A percentile compares a stretch with the other conserved stretches of the same genome.
Evolutionary conservation across 2,888 invertebrate species (phyloP).

Genomic region (Gonocerus acuteangulatus): DNA sequence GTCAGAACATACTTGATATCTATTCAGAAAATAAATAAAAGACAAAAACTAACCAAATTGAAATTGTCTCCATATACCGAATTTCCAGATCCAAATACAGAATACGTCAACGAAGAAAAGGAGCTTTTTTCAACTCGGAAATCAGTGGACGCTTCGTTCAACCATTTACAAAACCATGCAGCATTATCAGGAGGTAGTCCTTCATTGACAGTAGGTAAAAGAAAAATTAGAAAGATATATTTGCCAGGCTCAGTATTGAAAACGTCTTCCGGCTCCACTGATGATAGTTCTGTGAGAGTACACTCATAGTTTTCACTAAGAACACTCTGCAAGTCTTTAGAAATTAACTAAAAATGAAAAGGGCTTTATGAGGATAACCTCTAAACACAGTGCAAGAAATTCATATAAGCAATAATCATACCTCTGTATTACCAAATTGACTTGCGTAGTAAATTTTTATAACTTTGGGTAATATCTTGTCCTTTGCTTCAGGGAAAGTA

Average conservation of each 20-base stretch:
- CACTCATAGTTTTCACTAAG: neutral
- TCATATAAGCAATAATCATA: neutral
- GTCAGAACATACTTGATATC: neutral
- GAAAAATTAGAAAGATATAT: constrained; percentile 41
- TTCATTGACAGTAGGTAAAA: constrained; percentile 50
- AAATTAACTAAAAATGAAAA: neutral
- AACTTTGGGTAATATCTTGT: neutral
- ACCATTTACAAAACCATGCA: constrained; percentile 49
- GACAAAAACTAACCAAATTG: constrained; percentile 42
- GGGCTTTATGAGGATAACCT: no score
- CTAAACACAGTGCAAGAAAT: no score
- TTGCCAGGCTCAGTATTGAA: constrained; percentile 5
- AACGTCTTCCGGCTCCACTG: constrained; percentile 33
- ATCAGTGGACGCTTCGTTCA: constrained; percentile 49
- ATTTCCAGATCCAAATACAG: constrained; percentile 51
- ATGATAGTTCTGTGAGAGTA: constrained; percentile 22
- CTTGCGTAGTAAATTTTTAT: constrained; percentile 12
- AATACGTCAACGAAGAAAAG: constrained; percentile 45
- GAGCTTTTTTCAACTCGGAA: constrained; percentile 48
- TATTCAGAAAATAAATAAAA: neutral
- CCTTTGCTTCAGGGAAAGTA: neutral
- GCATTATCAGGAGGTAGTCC: constrained; percentile 47
- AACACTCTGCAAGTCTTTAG: neutral
- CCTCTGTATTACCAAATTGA: constrained; percentile 17
- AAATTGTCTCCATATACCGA: constrained; percentile 46